A percentile compares a stretch with the other conserved stretches of the same genome.
Conservation (phyloP, 2,888 invertebrate genomes). For the Drosophila ezoana region DNA sequence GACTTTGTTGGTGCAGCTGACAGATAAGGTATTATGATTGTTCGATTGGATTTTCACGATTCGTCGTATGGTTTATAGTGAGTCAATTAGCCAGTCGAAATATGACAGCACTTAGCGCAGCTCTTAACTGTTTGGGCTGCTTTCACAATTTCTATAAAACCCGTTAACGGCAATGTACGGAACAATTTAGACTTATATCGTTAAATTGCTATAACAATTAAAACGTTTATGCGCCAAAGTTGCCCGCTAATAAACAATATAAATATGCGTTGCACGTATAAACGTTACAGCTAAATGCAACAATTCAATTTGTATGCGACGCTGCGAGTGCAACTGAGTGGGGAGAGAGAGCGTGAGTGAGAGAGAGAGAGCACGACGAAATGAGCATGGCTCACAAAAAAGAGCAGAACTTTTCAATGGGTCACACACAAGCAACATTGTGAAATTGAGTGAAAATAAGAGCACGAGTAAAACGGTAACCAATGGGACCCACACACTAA, state of each 20-base stretch:
- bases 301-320: neutral
- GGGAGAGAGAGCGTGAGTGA: neutral
- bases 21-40: slow-evolving; percentile 14
- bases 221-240: slow-evolving; percentile 6
- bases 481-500: too few relatives aligned
- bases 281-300: slow-evolving; percentile 11
- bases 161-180: slow-evolving; percentile 16
- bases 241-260: slow-evolving; percentile 7
- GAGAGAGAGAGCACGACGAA: neutral
- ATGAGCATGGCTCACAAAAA: neutral
- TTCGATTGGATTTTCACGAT: slow-evolving; percentile 6
- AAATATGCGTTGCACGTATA: slow-evolving; percentile 29
- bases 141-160: slow-evolving; percentile 24
- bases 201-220: slow-evolving; percentile 33
- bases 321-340: neutral
- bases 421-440: neutral
- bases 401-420: neutral
- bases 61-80: neutral
- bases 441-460: neutral
- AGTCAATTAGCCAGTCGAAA: slow-evolving; percentile 4
- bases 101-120: slow-evolving; percentile 1
- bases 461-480: too few relatives aligned
- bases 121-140: slow-evolving; percentile 2
- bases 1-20: slow-evolving; percentile 1
- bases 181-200: slow-evolving; percentile 22